Conservation (phyloP, 1,140 invertebrate genomes). For the Cyclina sinensis region DNA sequence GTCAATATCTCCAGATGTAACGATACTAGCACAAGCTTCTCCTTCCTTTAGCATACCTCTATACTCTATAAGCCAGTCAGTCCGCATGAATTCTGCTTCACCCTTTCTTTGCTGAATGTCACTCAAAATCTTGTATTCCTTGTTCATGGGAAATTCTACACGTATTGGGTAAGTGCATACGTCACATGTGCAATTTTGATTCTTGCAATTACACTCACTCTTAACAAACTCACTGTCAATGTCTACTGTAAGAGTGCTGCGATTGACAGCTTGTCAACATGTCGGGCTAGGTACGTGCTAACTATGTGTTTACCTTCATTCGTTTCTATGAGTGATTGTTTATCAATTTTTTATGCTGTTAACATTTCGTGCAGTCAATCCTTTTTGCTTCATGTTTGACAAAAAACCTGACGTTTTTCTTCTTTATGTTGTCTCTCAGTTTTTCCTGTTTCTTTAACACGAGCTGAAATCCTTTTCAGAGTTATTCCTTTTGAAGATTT, state of each 20-base stretch:
- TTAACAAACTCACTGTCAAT: conserved; percentile 11
- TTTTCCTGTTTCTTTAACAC: no score
- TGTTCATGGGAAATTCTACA: not conserved
- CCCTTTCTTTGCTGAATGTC: conserved; percentile 46
- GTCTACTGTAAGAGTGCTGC: not conserved
- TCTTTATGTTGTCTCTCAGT: no score
- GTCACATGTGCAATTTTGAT: not conserved
- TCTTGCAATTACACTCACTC: not conserved
- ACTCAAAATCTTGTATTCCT: not conserved
- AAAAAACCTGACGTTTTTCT: no score
- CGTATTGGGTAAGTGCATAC: not conserved
- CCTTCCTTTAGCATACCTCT: not conserved
- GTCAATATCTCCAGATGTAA: conserved; percentile 67
- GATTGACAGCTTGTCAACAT: not conserved
- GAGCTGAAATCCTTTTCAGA: no score
- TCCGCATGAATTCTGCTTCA: conserved; percentile 28
- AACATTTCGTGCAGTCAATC: no score
- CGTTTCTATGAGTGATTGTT: no score
- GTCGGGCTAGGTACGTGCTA: conserved; percentile 32
- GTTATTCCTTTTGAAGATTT: no score
- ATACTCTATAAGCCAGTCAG: not conserved
- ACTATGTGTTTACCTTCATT: conserved; percentile 18
- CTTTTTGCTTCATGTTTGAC: no score
- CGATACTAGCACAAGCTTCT: conserved; percentile 48
- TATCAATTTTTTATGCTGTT: no score